Base-by-base conservation (phyloP, 1,140 invertebrate species). In the Dendrolimus kikuchii region DNA sequence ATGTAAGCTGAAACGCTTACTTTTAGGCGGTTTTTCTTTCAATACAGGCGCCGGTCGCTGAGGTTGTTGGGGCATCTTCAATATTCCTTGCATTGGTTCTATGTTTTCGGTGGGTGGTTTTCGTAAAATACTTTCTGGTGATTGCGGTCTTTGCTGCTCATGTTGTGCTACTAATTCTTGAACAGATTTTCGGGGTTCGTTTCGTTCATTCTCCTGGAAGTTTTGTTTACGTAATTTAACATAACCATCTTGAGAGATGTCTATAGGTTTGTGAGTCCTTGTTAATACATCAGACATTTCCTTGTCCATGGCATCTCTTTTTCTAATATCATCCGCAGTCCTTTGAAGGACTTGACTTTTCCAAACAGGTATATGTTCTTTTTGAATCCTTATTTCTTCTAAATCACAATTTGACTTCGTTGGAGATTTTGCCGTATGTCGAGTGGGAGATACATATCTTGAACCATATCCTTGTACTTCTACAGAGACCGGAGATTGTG, bases 91-190 rank as follows among this genome's bases (percentile, higher is more conserved):
- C 5, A 68, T 37, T 42, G 63, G 62, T 55, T 66, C 64, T 56
- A 57, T 49, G 10, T 44, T 46, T 40, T 75, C 68, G 62, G 64
- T 72, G 66, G 77, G 72, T 38, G 59, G 57, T 49, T 74, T 82
- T 55, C 65, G 75, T 6, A 51, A 46, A 23, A 72, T 52, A 38
- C 66, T 64, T 48, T 84, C 81, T 38, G 80, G 83, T 6, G 79
- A 81, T 37, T 50, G 61, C 23, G 69, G 73, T 59, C 77, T 63
- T 52, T 89, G 85, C 54, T 88, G 80, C 69, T 90, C 89, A 23
- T 90, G 89, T 68, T 88, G 81, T 4, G 89, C 90, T 38, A 90
- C 89, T 57, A 91, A 71, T 66, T 91, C 90, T 66, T 90, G 89
- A 0, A 91, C 90, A 2, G 89, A 89, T 66, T 85, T 89, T 58